A percentile compares a stretch with the other conserved stretches of the same genome.
Conservation (phyloP, 2,113 vertebrate genomes). For the Ploceus nigricollis region DNA sequence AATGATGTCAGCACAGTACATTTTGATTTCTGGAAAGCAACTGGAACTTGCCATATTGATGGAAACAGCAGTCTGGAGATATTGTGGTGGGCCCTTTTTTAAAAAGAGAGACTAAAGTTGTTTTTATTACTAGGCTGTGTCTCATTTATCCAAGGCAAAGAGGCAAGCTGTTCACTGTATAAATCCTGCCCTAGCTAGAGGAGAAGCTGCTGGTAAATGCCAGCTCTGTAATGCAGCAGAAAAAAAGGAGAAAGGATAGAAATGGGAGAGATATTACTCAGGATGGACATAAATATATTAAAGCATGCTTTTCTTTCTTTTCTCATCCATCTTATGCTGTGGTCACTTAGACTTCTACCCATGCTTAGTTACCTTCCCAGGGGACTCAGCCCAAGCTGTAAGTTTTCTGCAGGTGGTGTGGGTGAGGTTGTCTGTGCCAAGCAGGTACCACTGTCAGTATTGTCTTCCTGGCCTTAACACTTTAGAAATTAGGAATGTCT, state of each 20-base stretch:
- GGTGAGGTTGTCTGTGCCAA: neutral
- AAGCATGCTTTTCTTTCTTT: neutral
- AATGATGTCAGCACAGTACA: neutral
- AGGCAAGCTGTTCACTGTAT: neutral
- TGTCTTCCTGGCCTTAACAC: neutral
- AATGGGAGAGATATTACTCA: neutral
- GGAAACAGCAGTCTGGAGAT: neutral
- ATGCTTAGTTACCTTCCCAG: neutral
- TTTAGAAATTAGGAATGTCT: neutral
- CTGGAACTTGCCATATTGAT: neutral
- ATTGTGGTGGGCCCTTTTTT: accelerated
- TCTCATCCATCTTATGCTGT: neutral
- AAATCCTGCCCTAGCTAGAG: neutral
- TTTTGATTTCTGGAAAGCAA: neutral
- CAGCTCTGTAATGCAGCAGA: neutral
- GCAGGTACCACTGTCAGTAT: neutral
- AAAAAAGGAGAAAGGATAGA: neutral
- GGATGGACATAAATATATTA: neutral
- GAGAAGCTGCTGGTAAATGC: neutral
- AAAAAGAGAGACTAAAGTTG: neutral
- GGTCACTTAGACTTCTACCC: neutral
- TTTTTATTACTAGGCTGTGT: neutral
- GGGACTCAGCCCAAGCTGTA: neutral
- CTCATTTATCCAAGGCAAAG: neutral
- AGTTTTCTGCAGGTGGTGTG: neutral